Percentiles rank a stretch among this genome's conserved stretches.
Evolutionary conservation across 2,113 vertebrate species (phyloP).

Genomic region (Apeltes quadracus): DNA sequence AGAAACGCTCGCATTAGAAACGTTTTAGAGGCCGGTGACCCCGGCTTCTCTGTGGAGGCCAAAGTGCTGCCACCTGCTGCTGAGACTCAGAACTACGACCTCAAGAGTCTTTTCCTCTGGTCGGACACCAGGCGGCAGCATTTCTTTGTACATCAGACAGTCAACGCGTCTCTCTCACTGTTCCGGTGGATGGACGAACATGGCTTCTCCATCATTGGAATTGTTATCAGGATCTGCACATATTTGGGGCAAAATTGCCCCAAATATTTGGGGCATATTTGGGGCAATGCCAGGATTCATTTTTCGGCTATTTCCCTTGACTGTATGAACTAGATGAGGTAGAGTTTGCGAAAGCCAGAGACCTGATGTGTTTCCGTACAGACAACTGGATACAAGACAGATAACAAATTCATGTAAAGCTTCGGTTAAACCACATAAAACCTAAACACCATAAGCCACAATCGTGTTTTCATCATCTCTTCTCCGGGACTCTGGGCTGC

Average conservation of each 20-base stretch:
- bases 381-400: neutral
- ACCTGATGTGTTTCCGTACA: neutral
- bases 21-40: neutral
- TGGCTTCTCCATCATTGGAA: neutral
- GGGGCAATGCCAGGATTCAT: neutral
- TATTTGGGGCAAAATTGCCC: neutral
- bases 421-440: neutral
- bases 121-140: constrained; percentile 67
- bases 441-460: no score
- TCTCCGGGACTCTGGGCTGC: no score
- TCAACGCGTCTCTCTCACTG: neutral
- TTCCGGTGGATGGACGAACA: neutral
- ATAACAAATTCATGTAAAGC: neutral
- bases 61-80: constrained; percentile 68
- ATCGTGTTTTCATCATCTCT: no score
- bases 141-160: constrained; percentile 16
- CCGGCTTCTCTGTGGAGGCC: neutral
- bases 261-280: neutral
- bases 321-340: neutral
- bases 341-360: neutral
- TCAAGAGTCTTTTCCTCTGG: accelerated
- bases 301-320: neutral
- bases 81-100: neutral
- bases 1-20: no score
- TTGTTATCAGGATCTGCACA: neutral